A percentile compares a stretch with the other conserved stretches of the same genome.
These are phyloP conservation scores for Scomber colias DNA, from an alignment of 2,113 vertebrate genomes.

Conservation along the genomic window DNA sequence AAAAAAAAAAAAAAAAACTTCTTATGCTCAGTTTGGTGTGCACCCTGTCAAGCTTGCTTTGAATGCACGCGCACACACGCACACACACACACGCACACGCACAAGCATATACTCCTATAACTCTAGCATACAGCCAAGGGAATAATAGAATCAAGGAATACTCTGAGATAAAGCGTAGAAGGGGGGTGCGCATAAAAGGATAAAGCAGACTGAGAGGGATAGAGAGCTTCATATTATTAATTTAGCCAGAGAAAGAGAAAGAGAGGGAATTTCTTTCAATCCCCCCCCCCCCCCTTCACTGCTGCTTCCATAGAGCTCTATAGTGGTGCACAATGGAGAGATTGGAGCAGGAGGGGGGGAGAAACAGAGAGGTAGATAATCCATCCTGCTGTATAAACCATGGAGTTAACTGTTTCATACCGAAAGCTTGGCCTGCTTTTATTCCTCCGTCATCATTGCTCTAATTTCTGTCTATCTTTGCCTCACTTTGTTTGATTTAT, in stretches of 20 bases:
- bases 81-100: conserved; percentile 12
- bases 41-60: conserved; percentile 68
- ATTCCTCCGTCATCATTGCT: conserved; percentile 44
- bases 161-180: conserved; percentile 66
- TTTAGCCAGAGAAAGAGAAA: conserved; percentile 73
- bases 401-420: conserved; percentile 78
- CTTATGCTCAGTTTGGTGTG: conserved; percentile 67
- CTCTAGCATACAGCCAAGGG: conserved; percentile 67
- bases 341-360: conserved; percentile 58
- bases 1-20: conserved; percentile 50
- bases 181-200: conserved; percentile 67
- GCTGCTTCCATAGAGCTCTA: conserved; percentile 67
- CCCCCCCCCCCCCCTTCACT: conserved; percentile 23
- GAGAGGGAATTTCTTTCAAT: conserved; percentile 67
- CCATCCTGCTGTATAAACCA: conserved; percentile 71
- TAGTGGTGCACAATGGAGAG: conserved; percentile 74
- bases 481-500: conserved; percentile 21
- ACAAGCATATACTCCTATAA: conserved; percentile 50
- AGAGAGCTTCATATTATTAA: conserved; percentile 80
- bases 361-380: conserved; percentile 77
- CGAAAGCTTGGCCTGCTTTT: conserved; percentile 43
- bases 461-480: conserved; percentile 45
- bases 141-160: conserved; percentile 78
- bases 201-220: conserved; percentile 78
- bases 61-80: conserved; percentile 45